A percentile compares a stretch with the other conserved stretches of the same genome.
Conservation (phyloP, 1,140 invertebrate species). For the Apis dorsata region DNA sequence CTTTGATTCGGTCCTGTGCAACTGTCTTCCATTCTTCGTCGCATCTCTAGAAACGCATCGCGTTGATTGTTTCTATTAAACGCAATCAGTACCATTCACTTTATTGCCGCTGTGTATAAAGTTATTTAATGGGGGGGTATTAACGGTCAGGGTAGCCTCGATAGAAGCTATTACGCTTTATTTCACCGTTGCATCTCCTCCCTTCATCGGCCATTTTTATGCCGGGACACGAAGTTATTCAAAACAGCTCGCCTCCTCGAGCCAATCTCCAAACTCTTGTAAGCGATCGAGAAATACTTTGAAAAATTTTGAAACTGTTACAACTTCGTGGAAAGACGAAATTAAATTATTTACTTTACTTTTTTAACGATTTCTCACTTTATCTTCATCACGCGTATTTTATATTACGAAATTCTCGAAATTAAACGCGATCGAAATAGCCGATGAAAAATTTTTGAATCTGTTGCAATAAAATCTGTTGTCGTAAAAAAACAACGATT, state of each 20-base stretch:
- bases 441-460: too few species aligned
- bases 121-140: conserved; percentile 13
- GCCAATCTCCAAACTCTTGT: not conserved
- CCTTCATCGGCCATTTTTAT: not conserved
- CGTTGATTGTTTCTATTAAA: conserved; percentile 25
- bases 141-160: not conserved
- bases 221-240: not conserved
- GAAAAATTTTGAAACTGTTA: too few species aligned
- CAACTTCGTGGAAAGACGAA: too few species aligned
- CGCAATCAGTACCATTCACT: conserved; percentile 9
- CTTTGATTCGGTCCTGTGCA: not conserved
- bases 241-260: not conserved
- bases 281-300: too few species aligned
- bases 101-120: not conserved
- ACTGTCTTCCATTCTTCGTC: too few species aligned
- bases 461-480: too few species aligned
- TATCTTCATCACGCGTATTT: too few species aligned
- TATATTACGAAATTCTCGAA: too few species aligned
- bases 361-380: too few species aligned
- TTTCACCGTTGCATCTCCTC: not conserved
- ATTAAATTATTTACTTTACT: too few species aligned
- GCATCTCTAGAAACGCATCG: conserved; percentile 6
- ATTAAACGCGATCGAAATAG: too few species aligned
- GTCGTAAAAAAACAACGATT: too few species aligned
- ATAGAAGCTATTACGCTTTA: conserved; percentile 11